Evolutionary conservation across 2,888 invertebrate genomes (phyloP), one percentile per base, ranked within the genome.

Genomic region (Parthenolecanium corni): DNA sequence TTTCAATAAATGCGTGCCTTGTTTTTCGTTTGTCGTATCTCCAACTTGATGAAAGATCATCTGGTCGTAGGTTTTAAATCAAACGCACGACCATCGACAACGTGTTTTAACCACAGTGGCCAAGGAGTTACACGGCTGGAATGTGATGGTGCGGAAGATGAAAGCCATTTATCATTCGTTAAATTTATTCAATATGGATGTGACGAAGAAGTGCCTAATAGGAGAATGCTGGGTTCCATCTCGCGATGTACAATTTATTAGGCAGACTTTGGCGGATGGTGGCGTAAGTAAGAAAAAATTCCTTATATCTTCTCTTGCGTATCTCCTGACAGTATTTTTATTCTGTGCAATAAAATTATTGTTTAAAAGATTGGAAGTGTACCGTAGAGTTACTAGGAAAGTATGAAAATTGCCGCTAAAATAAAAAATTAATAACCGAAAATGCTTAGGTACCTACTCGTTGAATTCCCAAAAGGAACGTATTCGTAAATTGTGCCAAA

Each of bases 161-260:
- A 95, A 95, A 73, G 92, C 93, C 2, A 92, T 94, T 71, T 95
- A 93, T 75, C 90, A 93, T 72, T 91, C 89, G 0, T 78, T 94
- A 69, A 95, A 94, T 75, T 81, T 90, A 76, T 92, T 93, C 76
- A 93, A 87, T 72, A 82, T 91, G 78, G 92, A 93, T 72, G 88
- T 91, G 9, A 85, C 89, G 1, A 87, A 88, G 74, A 91, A 91
- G 72, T 91, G 90, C 72, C 78, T 91, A 25, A 89, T 92, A 68
- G 90, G 88, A 0, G 91, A 92, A 74, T 89, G 89, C 71, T 92
- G 90, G 90, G 85, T 89, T 65, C 89, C 92, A 0, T 76, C 78
- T 1, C 75, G 77, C 52, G 89, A 89, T 69, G 73, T 90, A 38
- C 77, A 80, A 16, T 73, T 80, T 3, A 85, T 93, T 11, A 86